Evolutionary conservation across 2,797 vertebrate genomes (phyloP).

Genomic region (Eospalax fontanierii): DNA sequence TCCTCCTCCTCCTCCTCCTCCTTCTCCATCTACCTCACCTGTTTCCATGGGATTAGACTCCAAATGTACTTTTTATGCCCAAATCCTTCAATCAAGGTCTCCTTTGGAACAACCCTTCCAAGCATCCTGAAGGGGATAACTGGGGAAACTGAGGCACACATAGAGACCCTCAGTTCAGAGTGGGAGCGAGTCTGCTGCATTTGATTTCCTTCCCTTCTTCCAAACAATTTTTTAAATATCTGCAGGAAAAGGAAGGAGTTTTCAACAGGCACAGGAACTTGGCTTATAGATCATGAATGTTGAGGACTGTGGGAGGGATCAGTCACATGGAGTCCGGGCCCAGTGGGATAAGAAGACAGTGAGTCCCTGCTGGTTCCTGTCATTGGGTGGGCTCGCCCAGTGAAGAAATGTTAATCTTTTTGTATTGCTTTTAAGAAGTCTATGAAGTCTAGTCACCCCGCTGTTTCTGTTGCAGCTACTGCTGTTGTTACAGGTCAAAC

Average conservation of each 20-base stretch:
- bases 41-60: background rate
- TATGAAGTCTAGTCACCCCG: background rate
- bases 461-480: background rate
- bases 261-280: background rate
- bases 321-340: fast-evolving
- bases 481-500: background rate
- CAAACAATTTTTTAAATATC: background rate
- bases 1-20: background rate
- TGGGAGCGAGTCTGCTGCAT: background rate
- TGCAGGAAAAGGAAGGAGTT: no score
- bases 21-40: background rate
- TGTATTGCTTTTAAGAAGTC: background rate
- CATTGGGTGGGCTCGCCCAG: no score
- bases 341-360: no score
- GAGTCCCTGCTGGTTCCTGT: no score
- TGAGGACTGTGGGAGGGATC: background rate
- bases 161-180: background rate
- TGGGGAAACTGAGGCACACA: background rate
- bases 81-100: background rate
- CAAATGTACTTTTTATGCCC: background rate
- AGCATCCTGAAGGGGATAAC: background rate
- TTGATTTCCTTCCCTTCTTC: background rate
- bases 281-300: background rate
- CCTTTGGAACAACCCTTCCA: background rate
- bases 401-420: background rate